These are phyloP conservation scores for Dipodomys merriami DNA, from an alignment of 2,113 vertebrate species.

Conservation along the genomic window DNA sequence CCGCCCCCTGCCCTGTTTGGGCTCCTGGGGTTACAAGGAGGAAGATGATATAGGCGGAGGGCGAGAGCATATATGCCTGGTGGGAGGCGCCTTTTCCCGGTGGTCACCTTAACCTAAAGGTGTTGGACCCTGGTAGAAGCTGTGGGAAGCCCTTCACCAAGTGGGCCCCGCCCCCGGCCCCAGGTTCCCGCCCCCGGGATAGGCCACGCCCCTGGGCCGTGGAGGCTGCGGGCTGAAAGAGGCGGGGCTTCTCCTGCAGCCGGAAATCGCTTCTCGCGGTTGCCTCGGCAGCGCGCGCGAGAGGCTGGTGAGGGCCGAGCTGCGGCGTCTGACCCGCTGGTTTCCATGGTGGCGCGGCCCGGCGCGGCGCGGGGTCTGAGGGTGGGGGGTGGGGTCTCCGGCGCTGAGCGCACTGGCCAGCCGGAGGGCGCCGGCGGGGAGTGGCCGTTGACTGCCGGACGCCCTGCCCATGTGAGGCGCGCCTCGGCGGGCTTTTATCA, in stretches of 20 bases:
- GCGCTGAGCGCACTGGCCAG: not conserved
- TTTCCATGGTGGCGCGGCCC: not conserved
- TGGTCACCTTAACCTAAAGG: not conserved
- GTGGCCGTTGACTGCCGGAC: not conserved
- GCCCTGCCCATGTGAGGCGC: not conserved
- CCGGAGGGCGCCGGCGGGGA: not conserved
- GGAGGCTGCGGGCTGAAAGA: not conserved
- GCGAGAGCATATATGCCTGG: not conserved
- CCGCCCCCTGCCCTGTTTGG: no score
- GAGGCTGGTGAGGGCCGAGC: constrained; percentile 32
- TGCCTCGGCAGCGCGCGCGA: not conserved
- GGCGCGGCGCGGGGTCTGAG: not conserved
- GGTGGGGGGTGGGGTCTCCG: no score
- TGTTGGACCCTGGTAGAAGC: not conserved
- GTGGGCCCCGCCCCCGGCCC: not conserved
- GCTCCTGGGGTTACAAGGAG: not conserved
- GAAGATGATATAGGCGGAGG: not conserved
- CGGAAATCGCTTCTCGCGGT: constrained; percentile 34
- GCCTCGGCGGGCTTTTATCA: fast-evolving
- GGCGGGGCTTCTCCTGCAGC: constrained; percentile 9
- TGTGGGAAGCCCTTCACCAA: fast-evolving
- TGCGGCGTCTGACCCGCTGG: not conserved
- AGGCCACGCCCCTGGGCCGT: not conserved
- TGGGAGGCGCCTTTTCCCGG: not conserved
- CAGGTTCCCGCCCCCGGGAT: not conserved